Evolutionary conservation across 2,888 invertebrate genomes (phyloP).

Genomic region (Epiperipatus broadwayi): DNA sequence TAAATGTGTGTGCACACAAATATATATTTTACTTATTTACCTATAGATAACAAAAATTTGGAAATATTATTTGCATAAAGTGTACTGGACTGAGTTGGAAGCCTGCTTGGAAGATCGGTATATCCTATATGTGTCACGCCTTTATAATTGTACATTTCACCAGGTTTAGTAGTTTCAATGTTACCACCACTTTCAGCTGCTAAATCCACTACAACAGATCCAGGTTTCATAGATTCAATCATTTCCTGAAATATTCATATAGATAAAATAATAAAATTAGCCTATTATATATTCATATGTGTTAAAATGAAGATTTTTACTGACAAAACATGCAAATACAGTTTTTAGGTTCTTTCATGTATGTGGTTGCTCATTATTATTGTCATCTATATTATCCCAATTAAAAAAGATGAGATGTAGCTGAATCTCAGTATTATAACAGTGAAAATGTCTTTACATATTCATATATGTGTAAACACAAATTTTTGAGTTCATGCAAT

Average conservation of each 20-base stretch:
- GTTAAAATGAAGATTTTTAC: too few species aligned
- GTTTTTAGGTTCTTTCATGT: too few species aligned
- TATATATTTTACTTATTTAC: conserved; percentile 37
- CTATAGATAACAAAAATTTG: conserved; percentile 60
- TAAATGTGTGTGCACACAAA: too few species aligned
- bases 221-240: conserved; percentile 59
- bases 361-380: too few species aligned
- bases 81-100: conserved; percentile 67
- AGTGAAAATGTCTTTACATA: too few species aligned
- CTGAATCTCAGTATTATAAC: too few species aligned
- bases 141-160: conserved; percentile 49
- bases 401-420: too few species aligned
- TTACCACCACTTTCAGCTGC: conserved; percentile 77
- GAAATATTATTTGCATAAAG: conserved; percentile 78
- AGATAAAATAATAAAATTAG: background rate
- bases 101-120: conserved; percentile 60
- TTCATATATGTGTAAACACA: too few species aligned
- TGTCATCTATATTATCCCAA: too few species aligned
- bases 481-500: too few species aligned
- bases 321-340: too few species aligned
- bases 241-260: conserved; percentile 45
- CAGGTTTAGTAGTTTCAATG: conserved; percentile 57
- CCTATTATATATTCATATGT: too few species aligned
- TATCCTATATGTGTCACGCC: conserved; percentile 66
- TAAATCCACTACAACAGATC: conserved; percentile 69